phyloP scores from a whole-genome alignment of 2,797 vertebrate genomes.

The Tokudaia tokunoshimensis region DNA sequence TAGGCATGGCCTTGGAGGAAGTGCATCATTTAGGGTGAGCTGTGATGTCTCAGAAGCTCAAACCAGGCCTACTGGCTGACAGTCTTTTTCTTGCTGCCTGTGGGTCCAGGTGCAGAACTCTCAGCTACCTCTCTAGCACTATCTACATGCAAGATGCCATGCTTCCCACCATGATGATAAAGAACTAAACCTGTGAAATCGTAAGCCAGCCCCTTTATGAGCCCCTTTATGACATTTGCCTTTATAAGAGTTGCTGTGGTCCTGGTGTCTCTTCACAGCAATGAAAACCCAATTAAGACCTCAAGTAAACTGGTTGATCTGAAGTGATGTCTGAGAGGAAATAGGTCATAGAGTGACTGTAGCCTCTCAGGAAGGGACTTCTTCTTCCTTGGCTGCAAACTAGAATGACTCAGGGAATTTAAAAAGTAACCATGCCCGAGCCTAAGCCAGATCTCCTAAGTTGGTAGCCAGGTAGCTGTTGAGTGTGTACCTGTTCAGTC shows the following conservation, averaged over 20 bases:
- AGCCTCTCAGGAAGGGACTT: background rate
- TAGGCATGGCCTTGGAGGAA: background rate
- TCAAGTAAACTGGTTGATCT: background rate
- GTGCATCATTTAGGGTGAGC: background rate
- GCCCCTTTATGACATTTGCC: too few relatives aligned
- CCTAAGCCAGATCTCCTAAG: background rate
- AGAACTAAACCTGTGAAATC: background rate
- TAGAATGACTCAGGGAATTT: background rate
- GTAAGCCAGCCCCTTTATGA: background rate
- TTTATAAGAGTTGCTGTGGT: background rate
- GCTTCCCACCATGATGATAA: background rate
- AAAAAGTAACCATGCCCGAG: background rate
- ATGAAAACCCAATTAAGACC: background rate
- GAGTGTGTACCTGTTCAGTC: too few relatives aligned
- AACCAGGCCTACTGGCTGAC: background rate
- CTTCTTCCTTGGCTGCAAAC: background rate
- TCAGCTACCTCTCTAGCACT: background rate
- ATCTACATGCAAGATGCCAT: background rate
- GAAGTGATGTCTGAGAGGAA: slow-evolving; percentile 1
- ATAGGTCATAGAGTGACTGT: background rate
- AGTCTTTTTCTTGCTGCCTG: background rate
- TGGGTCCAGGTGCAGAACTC: background rate
- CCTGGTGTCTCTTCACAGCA: background rate
- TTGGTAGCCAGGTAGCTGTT: background rate
- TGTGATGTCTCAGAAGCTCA: background rate